Conservation (phyloP, 2,888 invertebrate genomes). For the Acronicta alni region DNA sequence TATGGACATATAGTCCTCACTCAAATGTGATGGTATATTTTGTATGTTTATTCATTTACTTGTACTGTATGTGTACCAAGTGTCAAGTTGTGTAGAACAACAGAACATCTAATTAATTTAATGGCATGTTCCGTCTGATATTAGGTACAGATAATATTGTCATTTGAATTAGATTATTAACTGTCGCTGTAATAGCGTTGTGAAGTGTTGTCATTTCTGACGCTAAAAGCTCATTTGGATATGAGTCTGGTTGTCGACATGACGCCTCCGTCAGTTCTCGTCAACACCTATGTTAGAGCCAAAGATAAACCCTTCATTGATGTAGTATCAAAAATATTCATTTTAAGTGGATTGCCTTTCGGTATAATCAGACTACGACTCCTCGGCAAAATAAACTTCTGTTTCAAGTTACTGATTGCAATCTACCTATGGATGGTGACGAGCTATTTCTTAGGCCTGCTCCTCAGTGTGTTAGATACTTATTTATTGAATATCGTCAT, state of each 20-base stretch:
- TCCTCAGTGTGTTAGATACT: conserved; percentile 4
- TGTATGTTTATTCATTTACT: conserved; percentile 21
- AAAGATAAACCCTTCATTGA: conserved; percentile 61
- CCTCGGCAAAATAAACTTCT: conserved; percentile 48
- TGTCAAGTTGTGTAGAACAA: conserved; percentile 23
- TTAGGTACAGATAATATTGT: conserved; percentile 43
- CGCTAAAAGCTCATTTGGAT: conserved; percentile 24
- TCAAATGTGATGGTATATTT: background rate
- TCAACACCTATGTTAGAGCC: conserved; percentile 67
- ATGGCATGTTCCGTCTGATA: conserved; percentile 37
- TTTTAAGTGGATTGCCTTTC: conserved; percentile 57
- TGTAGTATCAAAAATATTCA: conserved; percentile 64
- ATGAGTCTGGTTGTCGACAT: conserved; percentile 40
- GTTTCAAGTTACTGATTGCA: conserved; percentile 49
- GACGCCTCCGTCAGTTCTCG: conserved; percentile 64
- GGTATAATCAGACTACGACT: conserved; percentile 66
- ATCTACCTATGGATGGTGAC: conserved; percentile 50
- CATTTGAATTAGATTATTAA: conserved; percentile 46
- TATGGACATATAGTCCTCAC: background rate
- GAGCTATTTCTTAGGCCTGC: conserved; percentile 13
- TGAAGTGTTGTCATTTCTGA: conserved; percentile 20
- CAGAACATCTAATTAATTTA: conserved; percentile 41
- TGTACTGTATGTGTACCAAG: conserved; percentile 5
- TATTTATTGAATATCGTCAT: conserved; percentile 34
- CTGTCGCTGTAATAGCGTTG: conserved; percentile 37